Base-by-base conservation (phyloP, 2,888 invertebrate genomes). In the Coremacera marginata region DNA sequence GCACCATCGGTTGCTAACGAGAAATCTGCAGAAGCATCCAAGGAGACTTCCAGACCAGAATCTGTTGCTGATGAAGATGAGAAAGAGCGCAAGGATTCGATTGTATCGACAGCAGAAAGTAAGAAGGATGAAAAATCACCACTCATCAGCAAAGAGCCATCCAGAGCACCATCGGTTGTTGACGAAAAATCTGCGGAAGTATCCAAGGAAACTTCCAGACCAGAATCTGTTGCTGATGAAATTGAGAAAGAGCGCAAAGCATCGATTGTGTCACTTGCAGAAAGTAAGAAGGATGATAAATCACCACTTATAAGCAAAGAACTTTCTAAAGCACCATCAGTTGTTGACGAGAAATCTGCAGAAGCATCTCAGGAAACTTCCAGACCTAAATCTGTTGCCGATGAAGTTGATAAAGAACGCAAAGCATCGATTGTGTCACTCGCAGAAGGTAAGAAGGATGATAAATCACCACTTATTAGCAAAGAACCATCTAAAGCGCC, bases 291-390 rank as follows among this genome's bases (percentile, higher is more conserved):
- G 49, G 78, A 34, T n/a, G 81, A 81, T 7, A 75, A 76, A 16
- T 72, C 62, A 49, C 70, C 63, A 34, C 78, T 52, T 0, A 68
- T 70, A 0, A 79, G 81, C 4, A 82, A 83, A 62, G 77, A 79
- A 19, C 52, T 75, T 31, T 78, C 80, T 44, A 25, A 11, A 4
- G 51, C 49, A n/a, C 55, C 70, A 25, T 49, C 75, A 31, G 62
- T 65, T 7, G 57, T 75, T 8, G 79, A 80, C 34, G 87, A 84
- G 27, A 84, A 84, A n/a, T 68, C 68, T n/a, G 74, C 22, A 72
- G 76, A 34, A 80, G 31, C 31, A 78, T 25, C 37, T 75, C 76
- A 75, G 70, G 78, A 79, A 63, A 4, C 68, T 16, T 79, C 79
- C 0, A 27, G 77, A 19, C 75, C 77, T 67, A 75, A 76, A 65